Percentiles rank a stretch among this genome's conserved stretches.
Evolutionary conservation across 2,797 vertebrate genomes (phyloP).

Genomic region (Falco columbarius): DNA sequence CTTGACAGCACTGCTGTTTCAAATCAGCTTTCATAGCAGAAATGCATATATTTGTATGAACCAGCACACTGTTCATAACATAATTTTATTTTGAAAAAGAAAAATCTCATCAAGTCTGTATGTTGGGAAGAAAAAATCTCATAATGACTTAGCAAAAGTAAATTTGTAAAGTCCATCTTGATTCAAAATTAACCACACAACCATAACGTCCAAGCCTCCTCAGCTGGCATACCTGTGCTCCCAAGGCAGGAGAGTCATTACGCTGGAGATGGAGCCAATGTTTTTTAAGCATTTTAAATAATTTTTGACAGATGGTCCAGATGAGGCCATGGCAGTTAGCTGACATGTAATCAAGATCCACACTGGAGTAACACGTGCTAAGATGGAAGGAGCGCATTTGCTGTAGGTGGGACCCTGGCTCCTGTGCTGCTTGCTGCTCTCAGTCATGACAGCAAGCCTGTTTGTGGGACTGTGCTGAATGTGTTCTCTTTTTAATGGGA

Average conservation of each 20-base stretch:
- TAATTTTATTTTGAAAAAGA: background rate
- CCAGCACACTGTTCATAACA: background rate
- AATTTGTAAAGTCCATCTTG: background rate
- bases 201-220: background rate
- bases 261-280: background rate
- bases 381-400: background rate
- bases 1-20: background rate
- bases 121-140: background rate
- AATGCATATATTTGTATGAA: background rate
- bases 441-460: fast-evolving
- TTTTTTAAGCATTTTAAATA: background rate
- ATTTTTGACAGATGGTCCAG: background rate
- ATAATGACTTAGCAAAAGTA: background rate
- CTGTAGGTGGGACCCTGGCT: background rate
- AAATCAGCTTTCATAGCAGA: background rate
- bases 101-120: background rate
- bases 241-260: background rate
- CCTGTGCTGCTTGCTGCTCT: background rate
- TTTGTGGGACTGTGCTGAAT: background rate
- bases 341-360: background rate
- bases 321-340: background rate
- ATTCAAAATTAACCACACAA: background rate
- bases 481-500: background rate
- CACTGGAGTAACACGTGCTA: background rate
- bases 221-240: background rate